phyloP scores from a whole-genome alignment of 2,797 vertebrate genomes.

The Pangasius djambal region DNA sequence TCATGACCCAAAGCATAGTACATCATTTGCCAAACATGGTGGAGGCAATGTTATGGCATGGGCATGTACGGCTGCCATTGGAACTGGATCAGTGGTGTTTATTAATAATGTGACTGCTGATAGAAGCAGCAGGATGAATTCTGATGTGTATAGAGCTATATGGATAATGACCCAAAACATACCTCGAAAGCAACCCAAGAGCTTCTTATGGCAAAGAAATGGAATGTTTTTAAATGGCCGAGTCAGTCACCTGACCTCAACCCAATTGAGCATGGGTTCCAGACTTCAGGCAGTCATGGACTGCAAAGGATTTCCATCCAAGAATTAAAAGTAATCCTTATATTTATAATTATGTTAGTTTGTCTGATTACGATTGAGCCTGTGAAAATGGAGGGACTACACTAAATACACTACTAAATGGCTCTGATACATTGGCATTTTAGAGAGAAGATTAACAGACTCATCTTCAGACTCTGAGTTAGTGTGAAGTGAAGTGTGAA shows the following conservation, averaged over 20 bases:
- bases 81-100: neutral
- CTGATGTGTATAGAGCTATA: neutral
- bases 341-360: neutral
- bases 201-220: too few relatives aligned
- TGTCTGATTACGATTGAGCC: neutral
- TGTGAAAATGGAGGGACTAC: neutral
- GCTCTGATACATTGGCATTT: neutral
- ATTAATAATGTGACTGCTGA: neutral
- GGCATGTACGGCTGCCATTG: neutral
- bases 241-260: too few relatives aligned
- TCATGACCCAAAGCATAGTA: neutral
- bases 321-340: neutral
- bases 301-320: too few relatives aligned
- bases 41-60: neutral
- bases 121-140: neutral
- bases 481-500: neutral
- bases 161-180: neutral
- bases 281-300: neutral
- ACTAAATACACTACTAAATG: neutral
- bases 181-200: too few relatives aligned
- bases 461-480: neutral
- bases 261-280: neutral
- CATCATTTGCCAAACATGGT: neutral
- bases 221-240: too few relatives aligned
- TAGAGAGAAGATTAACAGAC: neutral